phyloP scores from a whole-genome alignment of 1,140 invertebrate species.

The Nasonia longicornis region DNA sequence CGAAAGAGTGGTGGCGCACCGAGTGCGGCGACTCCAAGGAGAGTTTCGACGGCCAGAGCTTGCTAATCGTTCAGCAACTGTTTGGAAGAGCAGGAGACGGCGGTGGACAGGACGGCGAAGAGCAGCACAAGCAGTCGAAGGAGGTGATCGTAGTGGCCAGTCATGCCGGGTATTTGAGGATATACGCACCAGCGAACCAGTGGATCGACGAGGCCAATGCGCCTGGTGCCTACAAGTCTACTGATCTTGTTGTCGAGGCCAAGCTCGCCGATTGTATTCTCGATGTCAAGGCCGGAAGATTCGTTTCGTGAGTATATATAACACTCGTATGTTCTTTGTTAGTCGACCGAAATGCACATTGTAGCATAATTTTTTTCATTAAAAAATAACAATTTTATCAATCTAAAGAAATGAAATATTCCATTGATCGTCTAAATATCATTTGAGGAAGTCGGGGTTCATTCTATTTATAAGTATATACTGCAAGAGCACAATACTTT shows the following conservation, averaged over 20 bases:
- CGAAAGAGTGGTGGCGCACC: slow-evolving; percentile 81
- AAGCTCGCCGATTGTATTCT: slow-evolving; percentile 77
- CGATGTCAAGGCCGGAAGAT: slow-evolving; percentile 78
- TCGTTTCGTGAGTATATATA: slow-evolving; percentile 77
- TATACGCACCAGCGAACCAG: slow-evolving; percentile 74
- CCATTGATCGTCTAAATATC: slow-evolving; percentile 11
- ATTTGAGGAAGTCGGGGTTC: slow-evolving; percentile 1
- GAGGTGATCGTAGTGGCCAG: slow-evolving; percentile 80
- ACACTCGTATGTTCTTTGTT: neutral
- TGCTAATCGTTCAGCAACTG: slow-evolving; percentile 10
- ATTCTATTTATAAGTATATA: slow-evolving; percentile 18
- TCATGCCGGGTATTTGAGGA: slow-evolving; percentile 77
- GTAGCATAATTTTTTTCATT: neutral
- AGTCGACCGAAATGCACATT: neutral
- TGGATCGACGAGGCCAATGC: slow-evolving; percentile 64
- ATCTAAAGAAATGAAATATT: too few species aligned
- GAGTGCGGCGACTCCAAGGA: slow-evolving; percentile 74
- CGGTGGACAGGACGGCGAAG: slow-evolving; percentile 61
- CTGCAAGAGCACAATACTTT: slow-evolving; percentile 22
- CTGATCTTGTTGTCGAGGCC: slow-evolving; percentile 80
- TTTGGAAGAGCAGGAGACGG: neutral
- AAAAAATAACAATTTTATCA: neutral
- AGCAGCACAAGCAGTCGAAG: slow-evolving; percentile 63
- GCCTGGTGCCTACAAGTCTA: slow-evolving; percentile 71
- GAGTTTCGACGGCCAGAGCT: slow-evolving; percentile 77